Evolutionary conservation across 2,888 invertebrate species (phyloP).

Genomic region (Callyntrura sp.): DNA sequence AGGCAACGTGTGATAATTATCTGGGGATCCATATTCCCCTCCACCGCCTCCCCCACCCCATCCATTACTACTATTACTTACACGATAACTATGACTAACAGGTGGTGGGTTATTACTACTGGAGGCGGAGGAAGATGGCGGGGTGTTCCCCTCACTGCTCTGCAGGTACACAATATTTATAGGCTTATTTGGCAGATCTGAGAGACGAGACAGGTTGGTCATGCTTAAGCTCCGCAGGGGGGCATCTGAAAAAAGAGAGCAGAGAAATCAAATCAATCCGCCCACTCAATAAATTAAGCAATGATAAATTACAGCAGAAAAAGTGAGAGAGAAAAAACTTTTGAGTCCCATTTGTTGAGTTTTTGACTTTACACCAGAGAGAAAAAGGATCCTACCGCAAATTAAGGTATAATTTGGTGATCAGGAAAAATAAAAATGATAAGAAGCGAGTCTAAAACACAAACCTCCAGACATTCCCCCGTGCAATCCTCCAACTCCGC

Average conservation of each 20-base stretch:
- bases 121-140: constrained; percentile 50
- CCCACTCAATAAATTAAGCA: no score
- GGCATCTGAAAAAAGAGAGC: constrained; percentile 76
- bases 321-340: no score
- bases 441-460: constrained; percentile 62
- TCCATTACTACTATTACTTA: constrained; percentile 80
- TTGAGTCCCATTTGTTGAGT: no score
- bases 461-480: constrained; percentile 69
- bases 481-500: constrained; percentile 53
- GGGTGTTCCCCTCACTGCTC: constrained; percentile 74
- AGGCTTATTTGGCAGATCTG: constrained; percentile 83
- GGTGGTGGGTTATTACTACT: constrained; percentile 64
- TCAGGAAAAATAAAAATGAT: constrained; percentile 54
- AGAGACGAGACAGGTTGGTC: constrained; percentile 83
- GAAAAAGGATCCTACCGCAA: constrained; percentile 50
- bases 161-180: constrained; percentile 84
- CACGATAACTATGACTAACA: constrained; percentile 78
- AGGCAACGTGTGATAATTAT: constrained; percentile 83
- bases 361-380: constrained; percentile 33
- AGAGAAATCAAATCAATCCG: not conserved
- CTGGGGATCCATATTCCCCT: constrained; percentile 77
- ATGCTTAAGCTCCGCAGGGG: constrained; percentile 83
- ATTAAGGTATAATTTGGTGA: constrained; percentile 26
- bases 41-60: constrained; percentile 77
- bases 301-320: no score